Conservation (phyloP, 2,888 invertebrate genomes). For the Thysanoteuthis rhombus region DNA sequence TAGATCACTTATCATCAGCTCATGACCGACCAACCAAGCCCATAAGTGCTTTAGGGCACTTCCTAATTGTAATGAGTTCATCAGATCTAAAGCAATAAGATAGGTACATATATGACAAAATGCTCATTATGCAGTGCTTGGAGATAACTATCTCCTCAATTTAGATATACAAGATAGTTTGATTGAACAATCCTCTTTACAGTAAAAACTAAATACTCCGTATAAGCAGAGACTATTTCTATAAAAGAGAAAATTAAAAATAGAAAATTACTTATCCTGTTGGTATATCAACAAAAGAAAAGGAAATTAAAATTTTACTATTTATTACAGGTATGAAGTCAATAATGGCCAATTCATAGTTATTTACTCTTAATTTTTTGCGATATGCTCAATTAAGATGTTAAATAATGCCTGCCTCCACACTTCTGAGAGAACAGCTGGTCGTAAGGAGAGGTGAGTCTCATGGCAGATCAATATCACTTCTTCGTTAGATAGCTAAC, state of each 20-base stretch:
- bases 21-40: not conserved
- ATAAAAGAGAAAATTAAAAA: too few species aligned
- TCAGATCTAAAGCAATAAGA: not conserved
- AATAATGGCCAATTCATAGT: not conserved
- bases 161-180: not conserved
- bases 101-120: not conserved
- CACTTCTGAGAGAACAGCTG: not conserved
- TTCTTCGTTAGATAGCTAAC: not conserved
- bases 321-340: not conserved
- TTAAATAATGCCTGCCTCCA: not conserved
- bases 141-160: not conserved
- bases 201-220: not conserved
- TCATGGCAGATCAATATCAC: not conserved
- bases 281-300: too few species aligned
- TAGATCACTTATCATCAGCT: not conserved
- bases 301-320: not conserved
- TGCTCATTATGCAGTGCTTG: not conserved
- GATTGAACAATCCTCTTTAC: not conserved
- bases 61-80: not conserved
- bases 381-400: not conserved
- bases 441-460: not conserved
- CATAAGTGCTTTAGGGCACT: not conserved
- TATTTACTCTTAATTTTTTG: not conserved
- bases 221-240: not conserved
- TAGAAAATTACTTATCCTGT: too few species aligned